phyloP scores from a whole-genome alignment of 2,797 vertebrate genomes.

The Eutrigla gurnardus region DNA sequence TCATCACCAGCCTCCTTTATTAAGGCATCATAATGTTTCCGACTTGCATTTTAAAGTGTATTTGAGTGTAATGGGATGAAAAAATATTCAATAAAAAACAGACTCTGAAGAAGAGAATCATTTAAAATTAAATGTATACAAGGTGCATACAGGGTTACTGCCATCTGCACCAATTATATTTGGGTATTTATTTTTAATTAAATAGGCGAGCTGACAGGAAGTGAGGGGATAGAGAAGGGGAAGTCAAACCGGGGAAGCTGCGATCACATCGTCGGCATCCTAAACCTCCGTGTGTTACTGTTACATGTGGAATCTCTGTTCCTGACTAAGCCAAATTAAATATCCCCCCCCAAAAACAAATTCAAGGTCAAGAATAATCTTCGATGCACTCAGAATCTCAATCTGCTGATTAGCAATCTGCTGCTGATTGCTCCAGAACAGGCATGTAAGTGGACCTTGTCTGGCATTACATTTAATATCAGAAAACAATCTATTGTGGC shows the following conservation, averaged over 20 bases:
- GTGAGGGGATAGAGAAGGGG: neutral
- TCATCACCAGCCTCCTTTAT: too few species aligned
- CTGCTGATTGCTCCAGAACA: neutral
- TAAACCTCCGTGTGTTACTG: too few species aligned
- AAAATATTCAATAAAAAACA: too few species aligned
- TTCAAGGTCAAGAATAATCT: neutral
- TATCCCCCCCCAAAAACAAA: neutral
- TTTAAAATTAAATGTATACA: too few species aligned
- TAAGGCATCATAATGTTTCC: too few species aligned
- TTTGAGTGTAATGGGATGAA: too few species aligned
- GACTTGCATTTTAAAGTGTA: too few species aligned
- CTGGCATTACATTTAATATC: neutral
- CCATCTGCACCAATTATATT: too few species aligned
- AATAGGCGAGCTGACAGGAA: neutral
- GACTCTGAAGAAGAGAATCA: too few species aligned
- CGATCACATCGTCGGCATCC: too few species aligned
- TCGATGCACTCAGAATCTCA: neutral
- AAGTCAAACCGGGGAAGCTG: too few species aligned
- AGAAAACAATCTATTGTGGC: neutral
- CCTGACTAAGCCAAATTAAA: neutral
- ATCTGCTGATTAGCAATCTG: neutral
- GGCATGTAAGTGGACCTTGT: neutral
- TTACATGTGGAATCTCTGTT: conserved; percentile 8
- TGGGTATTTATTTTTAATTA: neutral
- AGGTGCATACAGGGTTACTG: too few species aligned